Base-by-base conservation (phyloP, 2,797 vertebrate genomes). In the Galagoides demidoff region DNA sequence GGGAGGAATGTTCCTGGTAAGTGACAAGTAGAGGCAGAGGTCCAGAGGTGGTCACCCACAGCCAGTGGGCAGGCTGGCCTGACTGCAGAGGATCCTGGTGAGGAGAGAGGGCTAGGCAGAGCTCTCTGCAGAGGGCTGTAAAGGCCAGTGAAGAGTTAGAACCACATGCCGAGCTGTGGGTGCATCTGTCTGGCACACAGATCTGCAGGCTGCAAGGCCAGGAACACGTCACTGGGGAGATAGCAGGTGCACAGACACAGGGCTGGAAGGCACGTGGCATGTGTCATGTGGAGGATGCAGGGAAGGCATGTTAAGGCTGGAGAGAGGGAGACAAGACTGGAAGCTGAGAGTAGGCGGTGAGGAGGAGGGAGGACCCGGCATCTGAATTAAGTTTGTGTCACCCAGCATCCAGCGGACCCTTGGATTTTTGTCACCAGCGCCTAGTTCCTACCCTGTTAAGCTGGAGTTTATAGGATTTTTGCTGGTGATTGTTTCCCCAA, bases 141-240 rank as follows among this genome's bases (percentile, higher is more conserved):
- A 85, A 37, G 39, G 39, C 43, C 85, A 34, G 71, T 2, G 2
- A 27, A n/a, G 52, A 23, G 29, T 27, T 27, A 74, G 86, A 59
- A 64, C 0, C 0, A 14, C 0, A 1, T 39, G 3, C 37, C 25
- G 2, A 9, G 85, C 76, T 27, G 0, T 14, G 5, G 20, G 17
- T 0, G 2, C 12, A 0, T 79, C 73, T 49, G 4, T 23, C 11
- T 10, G 7, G 27, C 37, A 0, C 17, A 34, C 39, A 2, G 34
- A 7, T 9, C 1, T 64, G 39, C 23, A 14, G 73, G 39, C 14
- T 1, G n/a, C 79, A 79, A 17, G 59, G 25, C 79, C 4, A 9
- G 37, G n/a, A 29, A 16, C 55, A 3, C 14, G 0, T 57, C 29
- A 6, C 71, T 23, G 27, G 34, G 23, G 29, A 34, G 23, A 25